phyloP scores from a whole-genome alignment of 2,797 vertebrate genomes.

The Labroides dimidiatus region DNA sequence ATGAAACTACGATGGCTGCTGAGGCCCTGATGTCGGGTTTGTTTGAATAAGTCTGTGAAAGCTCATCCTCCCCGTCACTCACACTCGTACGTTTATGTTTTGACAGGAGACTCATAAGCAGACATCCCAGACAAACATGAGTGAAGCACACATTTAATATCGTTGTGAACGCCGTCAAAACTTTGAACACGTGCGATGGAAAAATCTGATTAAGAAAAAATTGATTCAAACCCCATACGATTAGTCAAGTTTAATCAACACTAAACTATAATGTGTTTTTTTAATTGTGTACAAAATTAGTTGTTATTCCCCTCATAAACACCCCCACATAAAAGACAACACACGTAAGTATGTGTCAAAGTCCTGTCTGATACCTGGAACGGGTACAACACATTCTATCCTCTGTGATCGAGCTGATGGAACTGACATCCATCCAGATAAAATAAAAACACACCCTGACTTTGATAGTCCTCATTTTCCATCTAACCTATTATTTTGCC shows the following conservation, averaged over 20 bases:
- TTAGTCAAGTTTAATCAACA: no score
- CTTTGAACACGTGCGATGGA: background rate
- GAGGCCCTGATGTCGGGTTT: conserved; percentile 50
- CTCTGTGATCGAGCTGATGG: conserved; percentile 45
- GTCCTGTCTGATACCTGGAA: conserved; percentile 27
- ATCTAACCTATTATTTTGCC: conserved; percentile 30
- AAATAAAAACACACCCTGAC: conserved; percentile 61
- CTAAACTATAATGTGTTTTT: background rate
- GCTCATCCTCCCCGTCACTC: conserved; percentile 20
- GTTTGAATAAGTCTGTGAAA: conserved; percentile 55
- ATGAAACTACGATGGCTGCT: conserved; percentile 54
- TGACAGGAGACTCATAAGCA: background rate
- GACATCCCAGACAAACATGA: background rate
- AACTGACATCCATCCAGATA: conserved; percentile 58
- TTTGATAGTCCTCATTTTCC: conserved; percentile 56
- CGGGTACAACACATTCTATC: conserved; percentile 35
- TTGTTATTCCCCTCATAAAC: background rate
- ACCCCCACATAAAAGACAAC: background rate
- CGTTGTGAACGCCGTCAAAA: background rate
- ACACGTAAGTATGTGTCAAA: background rate
- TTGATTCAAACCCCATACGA: background rate
- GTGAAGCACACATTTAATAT: background rate
- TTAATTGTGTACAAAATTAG: background rate
- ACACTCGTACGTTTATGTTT: background rate
- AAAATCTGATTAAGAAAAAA: background rate